A percentile compares a stretch with the other conserved stretches of the same genome.
phyloP scores from a whole-genome alignment of 2,888 invertebrate species.

The Homarus gammarus region DNA sequence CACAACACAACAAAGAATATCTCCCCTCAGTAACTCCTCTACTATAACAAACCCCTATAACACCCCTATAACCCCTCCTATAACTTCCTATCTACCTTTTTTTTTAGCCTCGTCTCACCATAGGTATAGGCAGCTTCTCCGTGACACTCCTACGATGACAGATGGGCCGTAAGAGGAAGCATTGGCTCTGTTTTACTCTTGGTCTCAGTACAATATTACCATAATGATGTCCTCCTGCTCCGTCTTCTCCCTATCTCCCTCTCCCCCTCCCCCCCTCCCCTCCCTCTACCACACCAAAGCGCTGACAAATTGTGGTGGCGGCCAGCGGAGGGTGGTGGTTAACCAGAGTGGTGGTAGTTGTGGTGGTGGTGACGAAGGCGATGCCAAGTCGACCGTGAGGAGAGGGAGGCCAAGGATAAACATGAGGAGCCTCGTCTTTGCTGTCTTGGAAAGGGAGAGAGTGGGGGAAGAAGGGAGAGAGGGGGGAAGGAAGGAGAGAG shows the following conservation, averaged over 20 bases:
- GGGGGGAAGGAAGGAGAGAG: background rate
- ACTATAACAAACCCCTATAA: too few relatives aligned
- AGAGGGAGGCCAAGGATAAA: background rate
- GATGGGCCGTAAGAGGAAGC: slow-evolving; percentile 49
- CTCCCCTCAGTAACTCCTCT: too few relatives aligned
- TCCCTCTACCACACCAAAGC: background rate
- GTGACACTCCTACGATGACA: slow-evolving; percentile 35
- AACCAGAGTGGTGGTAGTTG: background rate
- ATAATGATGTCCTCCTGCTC: slow-evolving; percentile 54
- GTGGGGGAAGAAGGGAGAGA: too few relatives aligned
- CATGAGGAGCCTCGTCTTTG: background rate
- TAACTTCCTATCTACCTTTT: background rate
- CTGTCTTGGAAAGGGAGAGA: background rate
- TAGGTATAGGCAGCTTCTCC: slow-evolving; percentile 15
- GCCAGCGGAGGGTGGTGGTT: background rate
- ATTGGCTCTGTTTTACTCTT: slow-evolving; percentile 58
- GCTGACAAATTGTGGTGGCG: background rate
- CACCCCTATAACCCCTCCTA: background rate
- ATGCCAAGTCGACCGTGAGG: background rate
- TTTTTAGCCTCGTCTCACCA: background rate
- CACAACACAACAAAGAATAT: background rate
- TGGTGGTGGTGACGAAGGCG: background rate
- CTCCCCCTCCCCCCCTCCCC: background rate
- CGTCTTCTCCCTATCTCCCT: background rate
- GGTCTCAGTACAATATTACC: slow-evolving; percentile 54